Base-by-base conservation (phyloP, 2,113 vertebrate genomes). In the Rhabdornis inornatus region DNA sequence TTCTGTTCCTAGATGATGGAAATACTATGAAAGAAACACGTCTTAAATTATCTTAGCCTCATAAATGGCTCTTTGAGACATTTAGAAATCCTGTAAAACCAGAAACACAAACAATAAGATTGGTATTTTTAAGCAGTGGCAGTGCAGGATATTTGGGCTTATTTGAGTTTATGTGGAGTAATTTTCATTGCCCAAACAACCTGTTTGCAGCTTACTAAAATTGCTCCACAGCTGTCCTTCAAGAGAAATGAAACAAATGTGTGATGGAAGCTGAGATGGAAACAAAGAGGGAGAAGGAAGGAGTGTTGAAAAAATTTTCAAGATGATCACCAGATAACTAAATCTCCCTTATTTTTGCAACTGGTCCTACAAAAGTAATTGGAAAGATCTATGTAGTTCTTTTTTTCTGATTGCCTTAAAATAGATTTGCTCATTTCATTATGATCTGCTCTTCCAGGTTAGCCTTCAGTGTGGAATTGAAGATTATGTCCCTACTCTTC, bases 21-120 rank as follows among this genome's bases (percentile, higher is more conserved):
- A 93, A 85, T 21, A 37, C 31, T 14, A 33, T 30, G 53, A 88
- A 87, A 90, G 13, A 49, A 91, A 53, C 16, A 56, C 0, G 2
- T 42, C 57, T 94, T 47, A 81, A 90, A 72, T 69, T 20, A 84
- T 90, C 33, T 87, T 83, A 82, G 37, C 13, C 13, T 95, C 71
- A 83, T 81, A 91, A 95, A 89, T 44, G 65, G n/a, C 16, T 95
- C 89, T 71, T 60, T 88, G 87, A 87, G 28, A 47, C 61, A 74
- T 88, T 84, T 23, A 53, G 50, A 70, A 84, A 82, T 40, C 37
- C 57, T 76, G 21, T 61, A 89, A 87, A 87, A 40, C 50, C 70
- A 78, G 42, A 87, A 91, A 89, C 23, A 61, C 56, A 85, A 89
- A 82, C 69, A 90, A 60, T 79, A 78, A 74, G 39, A 78, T 76